Percentiles rank a stretch among this genome's conserved stretches.
These are phyloP conservation scores for Polyommatus iphigenia DNA, from an alignment of 2,888 invertebrate species.

Conservation along the genomic window DNA sequence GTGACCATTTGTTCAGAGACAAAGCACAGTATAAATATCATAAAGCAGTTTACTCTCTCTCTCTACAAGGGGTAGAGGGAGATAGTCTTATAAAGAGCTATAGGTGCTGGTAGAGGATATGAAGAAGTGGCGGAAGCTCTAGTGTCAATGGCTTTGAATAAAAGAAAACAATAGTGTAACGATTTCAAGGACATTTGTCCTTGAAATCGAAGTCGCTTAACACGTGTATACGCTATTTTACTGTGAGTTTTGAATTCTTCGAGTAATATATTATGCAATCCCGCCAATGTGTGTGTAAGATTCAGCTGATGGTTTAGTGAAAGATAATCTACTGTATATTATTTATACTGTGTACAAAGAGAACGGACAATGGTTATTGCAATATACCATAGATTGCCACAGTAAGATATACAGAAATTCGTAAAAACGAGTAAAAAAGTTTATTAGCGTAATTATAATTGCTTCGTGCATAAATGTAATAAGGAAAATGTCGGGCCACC, in stretches of 20 bases:
- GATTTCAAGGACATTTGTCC: too few relatives aligned
- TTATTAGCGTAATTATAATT: neutral
- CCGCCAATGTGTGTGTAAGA: neutral
- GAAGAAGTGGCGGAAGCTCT: too few relatives aligned
- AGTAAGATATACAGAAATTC: neutral
- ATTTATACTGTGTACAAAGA: neutral
- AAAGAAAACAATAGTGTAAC: neutral
- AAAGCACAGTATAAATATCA: constrained; percentile 38
- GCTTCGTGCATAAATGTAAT: constrained; percentile 12
- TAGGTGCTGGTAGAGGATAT: too few relatives aligned
- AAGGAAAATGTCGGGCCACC: neutral
- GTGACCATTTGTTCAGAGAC: constrained; percentile 50
- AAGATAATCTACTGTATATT: neutral
- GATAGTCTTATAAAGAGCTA: too few relatives aligned
- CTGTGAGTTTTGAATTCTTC: neutral
- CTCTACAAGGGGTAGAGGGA: too few relatives aligned
- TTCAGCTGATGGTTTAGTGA: neutral
- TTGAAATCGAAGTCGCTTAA: neutral
- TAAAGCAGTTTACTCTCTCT: neutral
- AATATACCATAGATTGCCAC: neutral
- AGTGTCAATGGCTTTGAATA: too few relatives aligned
- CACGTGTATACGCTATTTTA: neutral
- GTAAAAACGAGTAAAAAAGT: neutral
- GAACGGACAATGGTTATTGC: neutral
- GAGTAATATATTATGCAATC: neutral